Evolutionary conservation across 2,888 invertebrate genomes (phyloP), one percentile per base, ranked within the genome.

Genomic region (Chaitophorus viminalis): DNA sequence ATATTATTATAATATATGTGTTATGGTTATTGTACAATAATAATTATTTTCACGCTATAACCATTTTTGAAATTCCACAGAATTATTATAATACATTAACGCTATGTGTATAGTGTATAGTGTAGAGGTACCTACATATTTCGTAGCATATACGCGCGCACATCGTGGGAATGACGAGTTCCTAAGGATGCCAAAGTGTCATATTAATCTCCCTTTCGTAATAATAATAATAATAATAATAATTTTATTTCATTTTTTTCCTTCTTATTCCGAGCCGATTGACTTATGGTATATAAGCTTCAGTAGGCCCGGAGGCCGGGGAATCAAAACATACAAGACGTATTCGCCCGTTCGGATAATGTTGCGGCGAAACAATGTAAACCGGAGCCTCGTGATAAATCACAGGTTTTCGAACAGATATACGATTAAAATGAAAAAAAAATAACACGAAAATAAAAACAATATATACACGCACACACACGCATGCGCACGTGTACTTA

Each of bases 151-250:
- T 46, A 46, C 54, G 54, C 2, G 18, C 54, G 60, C 60, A n/a
- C n/a, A 87, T 87, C 87, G 87, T 87, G 87, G 87, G 87, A 87
- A 87, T 87, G 87, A 87, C 87, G 87, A 87, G 87, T 74, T 86
- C 36, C 65, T 81, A 81, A 81, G 74, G 87, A 86, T 86, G 87
- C 87, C 87, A 81, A 86, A 72, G 87, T 87, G 87, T 87, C 87
- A 87, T 87, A 87, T 87, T 87, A 79, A 87, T 87, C 87, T 87
- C 87, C 74, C 87, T 87, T 74, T 81, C 72, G 74, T 81, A 79
- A 52, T 77, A 85, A 85, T 79, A 72, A 79, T 79, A 86, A 78
- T 85, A 85, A 54, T 74, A 82, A 85, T 85, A 85, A 78, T 86
- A 79, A 86, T 87, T 87, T 87, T 87, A 65, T 87, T 87, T 87